Conservation (phyloP, 2,113 vertebrate species). For the Rattus norvegicus region GRCr8 NC_086025.1:46156501-46157000, state of each 20-base stretch:
- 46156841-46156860: not conserved
- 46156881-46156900: not conserved
- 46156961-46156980: not conserved
- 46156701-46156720: slow-evolving; percentile 71
- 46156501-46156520: slow-evolving; percentile 67
- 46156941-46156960: not conserved
- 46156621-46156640: slow-evolving; percentile 80
- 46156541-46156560: slow-evolving; percentile 74
- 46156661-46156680: slow-evolving; percentile 75
- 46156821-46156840: slow-evolving; percentile 27
- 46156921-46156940: not conserved
- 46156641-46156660: slow-evolving; percentile 64
- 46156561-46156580: slow-evolving; percentile 72
- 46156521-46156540: slow-evolving; percentile 55
- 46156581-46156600: slow-evolving; percentile 72
- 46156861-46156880: not conserved
- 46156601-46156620: slow-evolving; percentile 73
- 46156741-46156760: slow-evolving; percentile 26
- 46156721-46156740: slow-evolving; percentile 1
- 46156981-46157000: not conserved
- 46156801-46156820: not conserved
- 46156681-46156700: slow-evolving; percentile 68
- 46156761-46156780: not conserved
- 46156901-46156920: not conserved
- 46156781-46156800: not conserved